phyloP scores from a whole-genome alignment of 2,113 vertebrate species.

The Nycticebus coucang region DNA sequence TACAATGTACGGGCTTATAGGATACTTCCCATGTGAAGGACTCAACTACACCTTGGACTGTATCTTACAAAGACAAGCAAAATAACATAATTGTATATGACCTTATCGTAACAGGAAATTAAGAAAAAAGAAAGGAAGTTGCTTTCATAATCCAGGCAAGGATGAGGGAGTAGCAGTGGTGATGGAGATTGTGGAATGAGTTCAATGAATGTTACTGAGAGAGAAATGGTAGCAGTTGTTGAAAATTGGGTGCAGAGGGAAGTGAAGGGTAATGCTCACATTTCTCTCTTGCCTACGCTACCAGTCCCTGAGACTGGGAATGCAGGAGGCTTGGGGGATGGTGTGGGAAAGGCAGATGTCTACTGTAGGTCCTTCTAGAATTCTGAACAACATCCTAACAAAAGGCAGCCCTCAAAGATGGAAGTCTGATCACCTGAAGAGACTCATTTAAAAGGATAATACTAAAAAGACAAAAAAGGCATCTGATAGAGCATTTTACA shows the following conservation, averaged over 20 bases:
- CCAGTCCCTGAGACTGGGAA: neutral
- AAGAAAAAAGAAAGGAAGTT: neutral
- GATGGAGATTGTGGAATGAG: neutral
- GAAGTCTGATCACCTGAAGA: slow-evolving; percentile 13
- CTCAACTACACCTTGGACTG: no score
- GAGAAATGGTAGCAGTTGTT: neutral
- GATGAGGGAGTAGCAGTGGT: neutral
- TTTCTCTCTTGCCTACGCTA: neutral
- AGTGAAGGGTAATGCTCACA: neutral
- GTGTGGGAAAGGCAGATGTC: neutral
- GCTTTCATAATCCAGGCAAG: neutral
- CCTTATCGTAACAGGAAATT: no score
- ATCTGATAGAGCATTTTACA: neutral
- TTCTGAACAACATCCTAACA: neutral
- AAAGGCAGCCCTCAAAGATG: neutral
- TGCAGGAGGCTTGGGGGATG: rapidly evolving
- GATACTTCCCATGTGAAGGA: no score
- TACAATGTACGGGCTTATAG: no score
- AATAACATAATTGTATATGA: no score
- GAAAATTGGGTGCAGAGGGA: neutral
- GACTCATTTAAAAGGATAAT: neutral
- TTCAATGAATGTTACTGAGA: neutral
- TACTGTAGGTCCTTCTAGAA: neutral
- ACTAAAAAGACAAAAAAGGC: neutral
- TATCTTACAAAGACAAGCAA: no score